Conservation (phyloP, 2,113 vertebrate species). For the Aepyceros melampus region DNA sequence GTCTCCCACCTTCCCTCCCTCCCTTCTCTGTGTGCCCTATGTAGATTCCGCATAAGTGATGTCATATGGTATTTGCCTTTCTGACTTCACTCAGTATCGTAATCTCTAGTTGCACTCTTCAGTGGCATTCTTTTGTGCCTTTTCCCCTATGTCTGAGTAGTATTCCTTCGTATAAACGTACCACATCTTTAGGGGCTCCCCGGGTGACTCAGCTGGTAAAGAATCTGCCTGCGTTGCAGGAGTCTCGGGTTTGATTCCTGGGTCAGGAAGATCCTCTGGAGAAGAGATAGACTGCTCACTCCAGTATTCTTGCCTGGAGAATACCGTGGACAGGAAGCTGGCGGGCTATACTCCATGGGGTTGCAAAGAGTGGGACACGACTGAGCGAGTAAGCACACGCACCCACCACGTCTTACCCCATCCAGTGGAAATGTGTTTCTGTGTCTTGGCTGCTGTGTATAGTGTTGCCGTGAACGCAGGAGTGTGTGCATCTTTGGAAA, state of each 20-base stretch:
- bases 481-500: neutral
- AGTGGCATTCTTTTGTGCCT: neutral
- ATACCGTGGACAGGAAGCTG: neutral
- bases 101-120: neutral
- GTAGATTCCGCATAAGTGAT: neutral
- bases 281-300: neutral
- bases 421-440: neutral
- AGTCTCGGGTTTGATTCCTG: neutral
- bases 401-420: neutral
- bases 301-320: neutral
- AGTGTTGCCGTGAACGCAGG: neutral
- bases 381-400: neutral
- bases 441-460: neutral
- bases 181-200: neutral
- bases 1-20: neutral
- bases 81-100: neutral
- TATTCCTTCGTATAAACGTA: neutral
- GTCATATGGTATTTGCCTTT: neutral
- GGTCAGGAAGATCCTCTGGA: neutral
- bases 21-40: neutral
- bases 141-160: neutral
- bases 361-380: neutral
- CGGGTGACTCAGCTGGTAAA: neutral
- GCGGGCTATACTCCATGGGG: neutral
- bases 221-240: neutral